phyloP scores from a whole-genome alignment of 2,797 vertebrate genomes.

The Poecilia gillii region DNA sequence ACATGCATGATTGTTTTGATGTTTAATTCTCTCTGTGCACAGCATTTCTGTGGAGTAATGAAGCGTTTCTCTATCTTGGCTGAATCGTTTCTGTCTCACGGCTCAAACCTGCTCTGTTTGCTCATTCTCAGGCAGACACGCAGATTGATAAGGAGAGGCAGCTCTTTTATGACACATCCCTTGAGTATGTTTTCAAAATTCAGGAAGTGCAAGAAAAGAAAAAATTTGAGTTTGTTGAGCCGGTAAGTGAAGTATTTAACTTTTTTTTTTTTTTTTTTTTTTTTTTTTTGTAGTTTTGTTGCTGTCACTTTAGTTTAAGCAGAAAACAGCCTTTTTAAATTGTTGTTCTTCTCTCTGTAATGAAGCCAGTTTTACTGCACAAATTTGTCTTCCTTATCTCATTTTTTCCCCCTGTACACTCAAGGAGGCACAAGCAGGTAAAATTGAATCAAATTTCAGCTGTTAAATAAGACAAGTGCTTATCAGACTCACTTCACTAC shows the following conservation, averaged over 20 bases:
- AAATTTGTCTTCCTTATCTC: not conserved
- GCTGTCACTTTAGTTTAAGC: conserved; percentile 14
- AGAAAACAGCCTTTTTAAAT: not conserved
- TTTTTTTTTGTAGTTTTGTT: conserved; percentile 16
- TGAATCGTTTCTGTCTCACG: conserved; percentile 32
- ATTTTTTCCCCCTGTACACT: not conserved
- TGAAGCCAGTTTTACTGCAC: not conserved
- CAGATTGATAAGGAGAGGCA: conserved; percentile 95
- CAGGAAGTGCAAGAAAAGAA: conserved; percentile 99
- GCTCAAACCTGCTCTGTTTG: conserved; percentile 56
- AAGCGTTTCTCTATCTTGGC: conserved; percentile 42
- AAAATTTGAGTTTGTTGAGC: conserved; percentile 99
- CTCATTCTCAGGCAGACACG: conserved; percentile 88
- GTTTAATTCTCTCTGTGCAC: conserved; percentile 24
- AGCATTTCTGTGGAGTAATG: conserved; percentile 30
- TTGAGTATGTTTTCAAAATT: conserved; percentile 99
- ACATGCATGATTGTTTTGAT: conserved; percentile 21
- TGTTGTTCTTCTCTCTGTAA: not conserved
- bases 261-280: conserved; percentile 23
- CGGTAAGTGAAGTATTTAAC: conserved; percentile 80
- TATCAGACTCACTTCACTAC: not conserved
- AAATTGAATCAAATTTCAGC: not conserved
- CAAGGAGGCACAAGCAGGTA: not conserved
- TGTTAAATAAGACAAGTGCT: not conserved
- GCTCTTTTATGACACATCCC: conserved; percentile 94